Evolutionary conservation across 2,113 vertebrate species (phyloP), one percentile per base, ranked within the genome.

Genomic region (Calidris pugnax): DNA sequence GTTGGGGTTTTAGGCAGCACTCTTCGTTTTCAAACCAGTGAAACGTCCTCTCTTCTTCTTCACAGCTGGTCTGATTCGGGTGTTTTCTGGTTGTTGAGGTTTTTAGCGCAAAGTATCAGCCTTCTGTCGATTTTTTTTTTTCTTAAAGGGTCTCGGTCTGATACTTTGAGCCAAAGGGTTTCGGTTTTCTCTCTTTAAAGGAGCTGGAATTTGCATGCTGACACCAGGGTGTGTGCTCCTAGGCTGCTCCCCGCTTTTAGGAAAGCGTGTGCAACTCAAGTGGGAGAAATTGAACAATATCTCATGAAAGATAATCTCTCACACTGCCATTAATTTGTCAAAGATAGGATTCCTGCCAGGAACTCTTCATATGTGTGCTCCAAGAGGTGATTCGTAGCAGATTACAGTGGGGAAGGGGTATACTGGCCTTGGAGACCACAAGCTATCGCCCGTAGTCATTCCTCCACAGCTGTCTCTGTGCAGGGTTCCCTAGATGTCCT

Each of bases 401-500:
- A 15, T 33, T 47, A 13, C 30, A 1, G 15, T 21, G 43, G 26
- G 32, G 45, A 68, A 50, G n/a, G 57, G 39, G 9, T 66, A 1
- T 67, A 6, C 13, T 32, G 32, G 64, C 23, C 50, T 64, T 60
- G 79, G 41, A 73, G 48, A 51, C 26, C 6, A 2, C 18, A 27
- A 24, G 26, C 9, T 50, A 13, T 0, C 1, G 1, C 20, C 17
- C 4, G 1, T 21, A 18, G 37, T 76, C 62, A 6, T 56, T 69
- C 8, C 32, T 71, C 53, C 4, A 1, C 59, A 43, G 51, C 39
- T 63, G 64, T 63, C 55, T 7, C 51, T 7, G 2, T 24, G 15
- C 50, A 7, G 4, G 30, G 23, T 51, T 67, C 64, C 30, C 28
- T 72, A 28, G 21, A 32, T 39, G 63, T 68, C 51, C 72, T 79